Percentiles rank a stretch among this genome's conserved stretches.
phyloP scores from a whole-genome alignment of 2,113 vertebrate genomes.

The Antechinus stuartii region DNA sequence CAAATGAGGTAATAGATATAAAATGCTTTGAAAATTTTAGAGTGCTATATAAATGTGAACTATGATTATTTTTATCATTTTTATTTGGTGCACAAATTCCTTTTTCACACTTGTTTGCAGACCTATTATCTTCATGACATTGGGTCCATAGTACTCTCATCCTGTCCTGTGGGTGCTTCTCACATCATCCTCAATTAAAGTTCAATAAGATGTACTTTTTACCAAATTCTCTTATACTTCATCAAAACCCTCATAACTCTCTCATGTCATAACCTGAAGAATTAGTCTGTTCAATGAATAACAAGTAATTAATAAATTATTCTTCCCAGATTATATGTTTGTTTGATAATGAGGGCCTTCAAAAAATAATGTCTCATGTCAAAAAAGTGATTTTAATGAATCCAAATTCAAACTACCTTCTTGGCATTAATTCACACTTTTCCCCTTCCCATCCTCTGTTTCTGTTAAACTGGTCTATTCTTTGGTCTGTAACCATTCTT shows the following conservation, averaged over 20 bases:
- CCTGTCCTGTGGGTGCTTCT: not conserved
- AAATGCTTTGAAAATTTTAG: too few relatives aligned
- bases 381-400: not conserved
- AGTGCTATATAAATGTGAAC: too few relatives aligned
- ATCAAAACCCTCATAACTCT: not conserved
- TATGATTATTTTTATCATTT: too few relatives aligned
- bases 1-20: too few relatives aligned
- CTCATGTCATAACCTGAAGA: not conserved
- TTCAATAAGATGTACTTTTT: fast-evolving
- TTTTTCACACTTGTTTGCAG: too few relatives aligned
- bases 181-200: not conserved
- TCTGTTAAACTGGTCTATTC: not conserved
- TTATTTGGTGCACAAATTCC: too few relatives aligned
- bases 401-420: not conserved
- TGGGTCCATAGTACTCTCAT: too few relatives aligned
- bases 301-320: not conserved
- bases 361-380: not conserved
- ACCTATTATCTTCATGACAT: too few relatives aligned
- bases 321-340: not conserved
- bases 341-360: not conserved
- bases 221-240: not conserved
- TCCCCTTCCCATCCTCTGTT: not conserved
- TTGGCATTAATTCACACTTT: not conserved
- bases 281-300: not conserved
- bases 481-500: not conserved